phyloP scores from a whole-genome alignment of 2,888 invertebrate species.

The Cybosia mesomella region DNA sequence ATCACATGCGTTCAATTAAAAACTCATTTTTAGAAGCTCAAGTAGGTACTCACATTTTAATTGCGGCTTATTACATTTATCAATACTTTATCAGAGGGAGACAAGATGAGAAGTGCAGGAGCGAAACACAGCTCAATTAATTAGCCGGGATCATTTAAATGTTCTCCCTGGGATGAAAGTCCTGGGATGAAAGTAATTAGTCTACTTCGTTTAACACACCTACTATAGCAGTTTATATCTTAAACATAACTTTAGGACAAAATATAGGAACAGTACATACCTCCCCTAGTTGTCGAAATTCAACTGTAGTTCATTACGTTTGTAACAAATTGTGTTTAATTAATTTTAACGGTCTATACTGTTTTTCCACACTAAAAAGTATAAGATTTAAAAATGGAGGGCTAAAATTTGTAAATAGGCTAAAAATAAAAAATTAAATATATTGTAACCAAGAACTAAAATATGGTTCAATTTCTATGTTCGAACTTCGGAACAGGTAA shows the following conservation, averaged over 20 bases:
- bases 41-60: slow-evolving; percentile 29
- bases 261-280: background rate
- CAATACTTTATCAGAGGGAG: slow-evolving; percentile 36
- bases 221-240: slow-evolving; percentile 46
- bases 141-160: slow-evolving; percentile 56
- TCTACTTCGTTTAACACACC: slow-evolving; percentile 47
- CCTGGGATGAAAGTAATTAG: slow-evolving; percentile 55
- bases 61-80: slow-evolving; percentile 35
- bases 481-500: too few relatives aligned
- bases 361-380: too few relatives aligned
- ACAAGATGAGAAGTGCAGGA: slow-evolving; percentile 37
- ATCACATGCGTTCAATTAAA: slow-evolving; percentile 13
- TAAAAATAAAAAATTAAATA: too few relatives aligned
- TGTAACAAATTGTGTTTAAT: too few relatives aligned
- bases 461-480: too few relatives aligned
- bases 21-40: slow-evolving; percentile 26
- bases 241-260: slow-evolving; percentile 35
- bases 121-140: slow-evolving; percentile 52
- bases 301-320: background rate
- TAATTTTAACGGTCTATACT: too few relatives aligned
- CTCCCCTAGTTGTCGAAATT: background rate
- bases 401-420: too few relatives aligned
- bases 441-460: too few relatives aligned
- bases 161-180: slow-evolving; percentile 46
- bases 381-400: too few relatives aligned